These are phyloP conservation scores for Matsumurasca onukii DNA, from an alignment of 1,140 invertebrate genomes.

Conservation along the genomic window DNA sequence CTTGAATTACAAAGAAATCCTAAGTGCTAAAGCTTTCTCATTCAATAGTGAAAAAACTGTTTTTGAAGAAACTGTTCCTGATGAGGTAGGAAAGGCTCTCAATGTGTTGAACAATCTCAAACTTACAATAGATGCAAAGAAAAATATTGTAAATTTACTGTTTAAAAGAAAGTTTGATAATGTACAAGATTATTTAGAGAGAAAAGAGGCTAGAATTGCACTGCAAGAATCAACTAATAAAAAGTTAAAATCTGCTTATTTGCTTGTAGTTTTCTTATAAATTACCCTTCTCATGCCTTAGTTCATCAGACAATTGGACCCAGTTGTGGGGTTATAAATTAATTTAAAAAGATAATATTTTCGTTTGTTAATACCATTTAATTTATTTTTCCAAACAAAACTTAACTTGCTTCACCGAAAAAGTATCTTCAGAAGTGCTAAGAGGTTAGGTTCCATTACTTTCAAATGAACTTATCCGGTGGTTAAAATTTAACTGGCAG, in stretches of 20 bases:
- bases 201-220: conserved; percentile 33
- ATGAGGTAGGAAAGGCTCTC: conserved; percentile 9
- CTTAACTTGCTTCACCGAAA: too few relatives aligned
- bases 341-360: too few relatives aligned
- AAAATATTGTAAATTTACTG: conserved; percentile 28
- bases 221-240: conserved; percentile 28
- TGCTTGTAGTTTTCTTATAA: too few relatives aligned
- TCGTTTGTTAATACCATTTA: too few relatives aligned
- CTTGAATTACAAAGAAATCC: background rate
- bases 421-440: too few relatives aligned
- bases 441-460: too few relatives aligned
- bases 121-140: conserved; percentile 6
- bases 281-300: too few relatives aligned
- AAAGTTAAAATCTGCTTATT: conserved; percentile 27
- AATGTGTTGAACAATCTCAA: background rate
- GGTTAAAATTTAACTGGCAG: too few relatives aligned
- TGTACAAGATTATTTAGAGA: conserved; percentile 37
- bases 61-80: conserved; percentile 4
- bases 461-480: too few relatives aligned
- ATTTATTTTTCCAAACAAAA: too few relatives aligned
- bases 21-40: conserved; percentile 46
- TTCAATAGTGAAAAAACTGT: conserved; percentile 43
- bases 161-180: conserved; percentile 43
- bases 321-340: too few relatives aligned
- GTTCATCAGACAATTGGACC: too few relatives aligned